A percentile compares a stretch with the other conserved stretches of the same genome.
phyloP scores from a whole-genome alignment of 2,797 vertebrate species.

The Avahi laniger region DNA sequence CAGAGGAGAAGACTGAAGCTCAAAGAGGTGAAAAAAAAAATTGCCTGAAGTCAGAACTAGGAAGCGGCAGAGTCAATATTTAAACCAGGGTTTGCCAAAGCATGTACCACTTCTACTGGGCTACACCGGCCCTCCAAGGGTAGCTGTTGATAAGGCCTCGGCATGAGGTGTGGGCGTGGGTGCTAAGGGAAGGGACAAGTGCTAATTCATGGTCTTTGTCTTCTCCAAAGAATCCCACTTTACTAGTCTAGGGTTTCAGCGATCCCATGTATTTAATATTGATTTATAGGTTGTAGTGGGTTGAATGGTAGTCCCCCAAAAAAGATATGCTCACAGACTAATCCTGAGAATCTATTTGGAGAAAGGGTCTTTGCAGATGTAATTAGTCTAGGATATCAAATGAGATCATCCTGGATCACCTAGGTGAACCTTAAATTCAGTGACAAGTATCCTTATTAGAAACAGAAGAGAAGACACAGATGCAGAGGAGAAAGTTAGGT shows the following conservation, averaged over 20 bases:
- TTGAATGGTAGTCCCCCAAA: background rate
- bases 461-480: background rate
- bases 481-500: background rate
- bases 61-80: background rate
- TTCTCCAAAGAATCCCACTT: background rate
- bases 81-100: background rate
- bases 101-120: background rate
- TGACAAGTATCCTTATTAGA: background rate
- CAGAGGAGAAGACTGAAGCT: background rate
- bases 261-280: background rate
- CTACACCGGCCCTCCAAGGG: background rate
- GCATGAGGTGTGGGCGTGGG: too few species aligned
- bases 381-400: background rate
- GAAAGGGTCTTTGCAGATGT: background rate
- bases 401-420: background rate
- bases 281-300: background rate
- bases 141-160: background rate
- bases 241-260: background rate
- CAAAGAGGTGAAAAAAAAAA: background rate
- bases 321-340: background rate
- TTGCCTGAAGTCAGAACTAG: background rate
- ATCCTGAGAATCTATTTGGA: background rate
- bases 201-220: background rate
- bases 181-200: background rate
- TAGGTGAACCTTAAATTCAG: background rate